Evolutionary conservation across 2,113 vertebrate genomes (phyloP).

Genomic region (Platysternon megacephalum): DNA sequence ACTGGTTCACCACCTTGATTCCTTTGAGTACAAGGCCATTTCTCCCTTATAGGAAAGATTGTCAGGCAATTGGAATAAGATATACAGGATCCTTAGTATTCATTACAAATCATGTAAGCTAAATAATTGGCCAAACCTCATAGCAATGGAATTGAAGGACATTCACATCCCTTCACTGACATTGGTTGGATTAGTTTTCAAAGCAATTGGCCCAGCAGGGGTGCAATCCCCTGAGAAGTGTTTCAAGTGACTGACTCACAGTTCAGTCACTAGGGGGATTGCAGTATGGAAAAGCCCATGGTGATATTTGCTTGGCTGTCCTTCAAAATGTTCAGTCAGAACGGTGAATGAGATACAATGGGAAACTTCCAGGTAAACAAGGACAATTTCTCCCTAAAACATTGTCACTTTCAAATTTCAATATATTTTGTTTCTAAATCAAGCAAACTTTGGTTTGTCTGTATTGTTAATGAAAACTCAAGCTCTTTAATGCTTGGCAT

Average conservation of each 20-base stretch:
- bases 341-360: not conserved
- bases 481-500: slow-evolving; percentile 46
- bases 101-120: not conserved
- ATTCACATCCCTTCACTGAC: not conserved
- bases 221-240: not conserved
- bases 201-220: not conserved
- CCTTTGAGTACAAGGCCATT: not conserved
- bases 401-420: not conserved
- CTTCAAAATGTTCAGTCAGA: slow-evolving; percentile 8
- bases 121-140: not conserved
- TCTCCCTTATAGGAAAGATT: not conserved
- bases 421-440: slow-evolving; percentile 13
- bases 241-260: not conserved
- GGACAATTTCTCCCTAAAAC: not conserved
- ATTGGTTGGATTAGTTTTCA: not conserved
- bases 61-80: not conserved
- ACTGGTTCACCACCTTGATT: not conserved
- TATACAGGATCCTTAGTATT: not conserved
- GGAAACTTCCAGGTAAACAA: slow-evolving; percentile 6
- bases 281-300: not conserved
- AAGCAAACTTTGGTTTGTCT: not conserved
- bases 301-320: not conserved
- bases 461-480: not conserved
- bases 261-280: not conserved
- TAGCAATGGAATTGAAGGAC: not conserved